Percentiles rank a stretch among this genome's conserved stretches.
phyloP scores from a whole-genome alignment of 2,113 vertebrate genomes.

The Tautogolabrus adspersus region DNA sequence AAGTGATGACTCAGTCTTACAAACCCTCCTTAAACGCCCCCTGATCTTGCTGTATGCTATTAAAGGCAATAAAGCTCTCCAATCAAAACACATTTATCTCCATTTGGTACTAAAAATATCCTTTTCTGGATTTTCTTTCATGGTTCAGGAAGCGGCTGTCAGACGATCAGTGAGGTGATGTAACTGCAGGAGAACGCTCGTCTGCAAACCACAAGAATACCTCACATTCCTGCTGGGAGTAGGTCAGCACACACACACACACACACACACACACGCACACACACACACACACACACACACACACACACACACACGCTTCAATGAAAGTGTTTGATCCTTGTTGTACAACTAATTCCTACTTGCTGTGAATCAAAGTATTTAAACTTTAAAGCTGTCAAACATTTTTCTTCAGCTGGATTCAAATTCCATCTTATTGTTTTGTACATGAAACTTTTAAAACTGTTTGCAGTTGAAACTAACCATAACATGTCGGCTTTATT shows the following conservation, averaged over 20 bases:
- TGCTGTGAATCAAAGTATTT: not conserved
- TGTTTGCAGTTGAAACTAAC: too few species aligned
- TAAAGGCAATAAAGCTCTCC: slow-evolving; percentile 36
- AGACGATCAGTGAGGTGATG: slow-evolving; percentile 48
- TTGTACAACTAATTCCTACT: not conserved
- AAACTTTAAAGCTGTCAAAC: not conserved
- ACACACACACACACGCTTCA: not conserved
- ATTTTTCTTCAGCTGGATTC: not conserved
- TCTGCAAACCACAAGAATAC: slow-evolving; percentile 51
- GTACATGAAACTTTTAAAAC: too few species aligned
- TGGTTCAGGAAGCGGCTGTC: slow-evolving; percentile 53
- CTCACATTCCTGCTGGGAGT: slow-evolving; percentile 61
- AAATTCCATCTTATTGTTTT: too few species aligned
- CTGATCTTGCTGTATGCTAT: slow-evolving; percentile 17
- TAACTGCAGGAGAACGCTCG: slow-evolving; percentile 28
- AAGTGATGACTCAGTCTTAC: slow-evolving; percentile 1
- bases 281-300: not conserved
- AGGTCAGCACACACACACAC: slow-evolving; percentile 35
- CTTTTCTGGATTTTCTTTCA: slow-evolving; percentile 50
- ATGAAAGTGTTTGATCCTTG: not conserved
- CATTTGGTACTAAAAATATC: slow-evolving; percentile 66
- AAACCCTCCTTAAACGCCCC: not conserved
- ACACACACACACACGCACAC: slow-evolving; percentile 22
- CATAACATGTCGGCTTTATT: too few species aligned
- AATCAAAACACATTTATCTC: slow-evolving; percentile 38